A percentile compares a stretch with the other conserved stretches of the same genome.
phyloP scores from a whole-genome alignment of 1,140 invertebrate genomes.

The Lethocerus indicus region DNA sequence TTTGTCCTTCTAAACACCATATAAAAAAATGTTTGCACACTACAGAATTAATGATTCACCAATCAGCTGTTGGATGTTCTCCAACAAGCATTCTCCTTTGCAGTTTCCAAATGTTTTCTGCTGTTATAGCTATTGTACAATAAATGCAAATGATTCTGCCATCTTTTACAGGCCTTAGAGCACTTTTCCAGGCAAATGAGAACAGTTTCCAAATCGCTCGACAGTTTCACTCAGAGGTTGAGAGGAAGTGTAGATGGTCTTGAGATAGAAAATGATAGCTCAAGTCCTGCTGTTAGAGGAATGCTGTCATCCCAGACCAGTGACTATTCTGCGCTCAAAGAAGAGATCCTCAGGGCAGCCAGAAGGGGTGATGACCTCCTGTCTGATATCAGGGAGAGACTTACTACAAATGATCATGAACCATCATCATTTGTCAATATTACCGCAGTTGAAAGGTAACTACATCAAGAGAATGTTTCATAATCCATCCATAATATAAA shows the following conservation, averaged over 20 bases:
- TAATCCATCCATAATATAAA: too few relatives aligned
- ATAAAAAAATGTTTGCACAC: not conserved
- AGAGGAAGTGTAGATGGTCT: constrained; percentile 26
- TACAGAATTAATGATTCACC: not conserved
- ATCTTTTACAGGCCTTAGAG: constrained; percentile 63
- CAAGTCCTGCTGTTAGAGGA: constrained; percentile 10
- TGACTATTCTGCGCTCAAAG: constrained; percentile 50
- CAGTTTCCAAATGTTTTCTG: not conserved
- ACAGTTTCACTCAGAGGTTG: constrained; percentile 69
- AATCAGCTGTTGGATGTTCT: not conserved
- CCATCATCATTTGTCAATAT: constrained; percentile 62
- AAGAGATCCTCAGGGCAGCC: constrained; percentile 62
- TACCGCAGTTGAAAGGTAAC: constrained; percentile 74
- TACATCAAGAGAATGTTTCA: too few relatives aligned
- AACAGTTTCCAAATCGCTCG: constrained; percentile 66
- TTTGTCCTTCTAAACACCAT: not conserved
- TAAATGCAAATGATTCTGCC: constrained; percentile 10
- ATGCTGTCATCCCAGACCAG: constrained; percentile 31
- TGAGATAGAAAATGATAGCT: too few relatives aligned
- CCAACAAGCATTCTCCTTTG: not conserved
- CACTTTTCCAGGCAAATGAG: constrained; percentile 82
- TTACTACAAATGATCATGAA: constrained; percentile 30
- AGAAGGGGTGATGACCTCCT: constrained; percentile 71
- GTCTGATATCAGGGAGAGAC: constrained; percentile 35
- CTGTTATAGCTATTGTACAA: constrained; percentile 3